These are phyloP conservation scores for Panurus biarmicus DNA, from an alignment of 2,113 vertebrate species.

Conservation along the genomic window DNA sequence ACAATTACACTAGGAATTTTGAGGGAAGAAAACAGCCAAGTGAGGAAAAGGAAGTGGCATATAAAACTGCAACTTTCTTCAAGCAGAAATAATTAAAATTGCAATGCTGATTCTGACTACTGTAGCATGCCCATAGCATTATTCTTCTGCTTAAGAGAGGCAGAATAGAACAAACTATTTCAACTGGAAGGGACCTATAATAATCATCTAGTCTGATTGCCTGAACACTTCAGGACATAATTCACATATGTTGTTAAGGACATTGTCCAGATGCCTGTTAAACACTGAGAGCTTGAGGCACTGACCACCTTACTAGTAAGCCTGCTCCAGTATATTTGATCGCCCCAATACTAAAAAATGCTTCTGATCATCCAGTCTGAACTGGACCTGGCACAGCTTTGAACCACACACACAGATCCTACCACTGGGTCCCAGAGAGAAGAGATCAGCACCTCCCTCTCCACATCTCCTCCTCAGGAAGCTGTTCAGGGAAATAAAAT, in stretches of 20 bases:
- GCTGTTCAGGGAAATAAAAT: no score
- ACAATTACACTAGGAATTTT: not conserved
- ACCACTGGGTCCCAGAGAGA: not conserved
- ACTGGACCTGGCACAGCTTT: not conserved
- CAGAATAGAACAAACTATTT: not conserved
- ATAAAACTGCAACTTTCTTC: not conserved
- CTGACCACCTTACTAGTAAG: not conserved
- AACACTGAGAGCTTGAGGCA: not conserved
- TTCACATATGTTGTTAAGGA: not conserved
- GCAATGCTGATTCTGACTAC: not conserved
- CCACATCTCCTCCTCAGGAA: not conserved
- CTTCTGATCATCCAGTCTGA: fast-evolving
- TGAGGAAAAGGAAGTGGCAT: not conserved
- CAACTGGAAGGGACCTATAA: not conserved
- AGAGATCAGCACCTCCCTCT: not conserved
- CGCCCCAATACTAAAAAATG: not conserved
- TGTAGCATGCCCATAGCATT: not conserved
- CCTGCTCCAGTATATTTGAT: not conserved
- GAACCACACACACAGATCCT: not conserved
- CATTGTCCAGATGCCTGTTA: not conserved
- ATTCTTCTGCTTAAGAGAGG: not conserved
- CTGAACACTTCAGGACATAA: not conserved
- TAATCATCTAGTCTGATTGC: not conserved
- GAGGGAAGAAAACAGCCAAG: not conserved
- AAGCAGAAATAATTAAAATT: not conserved